phyloP scores from a whole-genome alignment of 2,113 vertebrate species.

The Lasiurus cinereus region DNA sequence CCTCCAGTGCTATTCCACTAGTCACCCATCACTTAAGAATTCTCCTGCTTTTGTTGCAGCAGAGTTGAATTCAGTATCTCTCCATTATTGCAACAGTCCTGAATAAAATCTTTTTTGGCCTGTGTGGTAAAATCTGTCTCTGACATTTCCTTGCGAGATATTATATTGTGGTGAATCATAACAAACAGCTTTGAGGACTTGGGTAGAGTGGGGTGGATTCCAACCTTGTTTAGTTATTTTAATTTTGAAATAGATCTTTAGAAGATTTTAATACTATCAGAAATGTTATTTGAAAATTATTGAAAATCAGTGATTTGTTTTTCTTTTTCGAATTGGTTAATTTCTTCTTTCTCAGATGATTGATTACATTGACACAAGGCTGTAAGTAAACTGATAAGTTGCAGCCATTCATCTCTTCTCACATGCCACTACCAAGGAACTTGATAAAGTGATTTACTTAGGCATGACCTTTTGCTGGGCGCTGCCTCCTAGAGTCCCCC shows the following conservation, averaged over 20 bases:
- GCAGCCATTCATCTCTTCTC: background rate
- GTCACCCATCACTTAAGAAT: background rate
- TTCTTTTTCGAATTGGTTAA: background rate
- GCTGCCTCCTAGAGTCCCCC: background rate
- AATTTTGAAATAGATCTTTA: slow-evolving; percentile 30
- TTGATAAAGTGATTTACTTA: background rate
- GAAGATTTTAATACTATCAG: background rate
- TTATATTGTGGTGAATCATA: background rate
- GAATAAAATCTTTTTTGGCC: background rate
- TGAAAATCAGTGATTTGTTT: background rate
- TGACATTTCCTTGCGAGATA: background rate
- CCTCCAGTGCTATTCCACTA: background rate
- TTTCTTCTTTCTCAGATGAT: background rate
- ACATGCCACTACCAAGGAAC: background rate
- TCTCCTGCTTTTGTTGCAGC: background rate
- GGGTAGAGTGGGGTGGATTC: background rate
- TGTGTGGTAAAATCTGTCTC: slow-evolving; percentile 11
- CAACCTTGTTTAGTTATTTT: background rate
- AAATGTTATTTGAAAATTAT: slow-evolving; percentile 32
- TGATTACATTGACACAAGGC: background rate
- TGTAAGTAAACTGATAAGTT: background rate
- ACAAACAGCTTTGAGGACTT: background rate
- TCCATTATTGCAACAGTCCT: background rate
- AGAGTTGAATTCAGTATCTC: background rate
- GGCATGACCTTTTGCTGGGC: background rate